Percentiles rank a stretch among this genome's conserved stretches.
Evolutionary conservation across 2,888 invertebrate species (phyloP).

Genomic region (Hirudinaria manillensis): DNA sequence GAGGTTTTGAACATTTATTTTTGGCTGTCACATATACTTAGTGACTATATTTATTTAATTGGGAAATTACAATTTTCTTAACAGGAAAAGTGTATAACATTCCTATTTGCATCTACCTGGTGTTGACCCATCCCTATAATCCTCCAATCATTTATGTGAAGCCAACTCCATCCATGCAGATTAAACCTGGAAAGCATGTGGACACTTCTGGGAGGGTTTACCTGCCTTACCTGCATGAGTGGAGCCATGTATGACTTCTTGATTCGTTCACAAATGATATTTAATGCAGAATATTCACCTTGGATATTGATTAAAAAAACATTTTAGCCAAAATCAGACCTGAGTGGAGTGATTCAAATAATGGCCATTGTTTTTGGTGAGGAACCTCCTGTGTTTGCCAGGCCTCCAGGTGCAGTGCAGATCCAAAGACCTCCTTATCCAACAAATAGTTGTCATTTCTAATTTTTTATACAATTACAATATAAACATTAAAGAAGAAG

Average conservation of each 20-base stretch:
- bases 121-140: constrained; percentile 93
- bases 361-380: constrained; percentile 90
- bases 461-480: neutral
- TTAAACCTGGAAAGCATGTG: constrained; percentile 87
- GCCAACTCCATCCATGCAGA: constrained; percentile 89
- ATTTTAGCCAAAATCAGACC: constrained; percentile 70
- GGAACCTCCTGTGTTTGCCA: constrained; percentile 74
- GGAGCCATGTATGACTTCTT: constrained; percentile 59
- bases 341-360: constrained; percentile 75
- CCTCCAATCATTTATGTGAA: constrained; percentile 82
- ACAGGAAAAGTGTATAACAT: constrained; percentile 80
- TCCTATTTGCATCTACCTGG: constrained; percentile 88
- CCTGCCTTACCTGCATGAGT: constrained; percentile 90
- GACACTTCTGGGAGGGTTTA: constrained; percentile 92
- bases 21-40: neutral
- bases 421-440: constrained; percentile 36
- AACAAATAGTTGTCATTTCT: constrained; percentile 25
- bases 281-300: neutral
- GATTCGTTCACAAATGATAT: neutral
- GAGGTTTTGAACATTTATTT: constrained; percentile 59
- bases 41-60: neutral
- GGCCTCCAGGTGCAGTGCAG: constrained; percentile 33
- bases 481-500: neutral
- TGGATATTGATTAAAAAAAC: too few species aligned
- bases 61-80: constrained; percentile 15